These are phyloP conservation scores for Lepilemur septentrionalis DNA, from an alignment of 2,797 vertebrate genomes.

Conservation along the genomic window DNA sequence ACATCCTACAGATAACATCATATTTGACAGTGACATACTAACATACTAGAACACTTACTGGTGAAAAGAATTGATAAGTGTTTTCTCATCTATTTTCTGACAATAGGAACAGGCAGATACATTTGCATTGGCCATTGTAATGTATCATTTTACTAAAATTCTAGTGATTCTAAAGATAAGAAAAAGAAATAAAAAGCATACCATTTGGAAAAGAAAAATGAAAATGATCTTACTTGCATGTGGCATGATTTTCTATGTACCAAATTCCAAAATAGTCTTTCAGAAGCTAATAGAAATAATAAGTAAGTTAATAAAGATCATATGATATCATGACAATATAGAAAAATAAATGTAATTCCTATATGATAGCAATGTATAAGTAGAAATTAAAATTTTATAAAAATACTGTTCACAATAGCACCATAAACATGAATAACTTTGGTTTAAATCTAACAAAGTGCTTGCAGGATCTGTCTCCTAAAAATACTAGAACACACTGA, in stretches of 20 bases:
- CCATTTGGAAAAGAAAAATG: not conserved
- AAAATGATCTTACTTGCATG: not conserved
- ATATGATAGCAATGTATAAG: not conserved
- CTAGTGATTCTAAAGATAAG: not conserved
- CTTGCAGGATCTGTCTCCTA: not conserved
- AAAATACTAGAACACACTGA: not conserved
- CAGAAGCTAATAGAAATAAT: not conserved
- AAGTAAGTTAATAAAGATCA: not conserved
- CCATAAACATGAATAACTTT: not conserved
- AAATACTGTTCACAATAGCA: not conserved
- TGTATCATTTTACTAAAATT: not conserved
- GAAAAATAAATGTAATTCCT: not conserved
- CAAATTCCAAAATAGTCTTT: not conserved
- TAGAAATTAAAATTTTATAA: not conserved
- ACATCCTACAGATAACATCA: not conserved
- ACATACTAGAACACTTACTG: no score
- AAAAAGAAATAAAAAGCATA: not conserved
- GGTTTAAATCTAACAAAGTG: not conserved
- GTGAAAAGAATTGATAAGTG: not conserved
- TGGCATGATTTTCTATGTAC: not conserved
- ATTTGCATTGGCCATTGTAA: not conserved
- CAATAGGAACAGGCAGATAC: not conserved
- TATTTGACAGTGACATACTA: not conserved
- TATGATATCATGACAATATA: not conserved
- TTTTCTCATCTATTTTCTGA: not conserved